Percentiles rank a stretch among this genome's conserved stretches.
phyloP scores from a whole-genome alignment of 64 coral and sea anemone species.

The Stylophora pistillata region DNA sequence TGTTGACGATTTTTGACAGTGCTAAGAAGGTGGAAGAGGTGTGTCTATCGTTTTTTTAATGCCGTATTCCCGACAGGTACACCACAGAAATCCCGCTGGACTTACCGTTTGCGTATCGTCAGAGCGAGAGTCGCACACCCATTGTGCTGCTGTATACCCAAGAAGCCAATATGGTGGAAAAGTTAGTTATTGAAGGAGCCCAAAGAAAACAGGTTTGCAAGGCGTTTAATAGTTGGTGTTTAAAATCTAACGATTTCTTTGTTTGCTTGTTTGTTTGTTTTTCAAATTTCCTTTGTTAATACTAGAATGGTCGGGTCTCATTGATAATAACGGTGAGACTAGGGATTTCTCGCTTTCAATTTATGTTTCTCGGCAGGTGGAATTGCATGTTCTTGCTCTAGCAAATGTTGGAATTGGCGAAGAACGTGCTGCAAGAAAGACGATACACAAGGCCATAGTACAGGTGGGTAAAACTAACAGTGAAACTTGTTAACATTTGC shows the following conservation, averaged over 20 bases:
- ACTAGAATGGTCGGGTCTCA: too few species aligned
- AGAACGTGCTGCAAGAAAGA: constrained; percentile 81
- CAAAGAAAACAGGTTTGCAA: constrained; percentile 84
- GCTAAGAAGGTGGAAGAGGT: background rate
- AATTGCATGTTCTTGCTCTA: constrained; percentile 76
- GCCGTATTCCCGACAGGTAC: constrained; percentile 49
- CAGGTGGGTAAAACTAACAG: constrained; percentile 50
- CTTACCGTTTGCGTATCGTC: constrained; percentile 82
- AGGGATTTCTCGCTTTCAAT: background rate
- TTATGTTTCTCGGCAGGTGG: constrained; percentile 61
- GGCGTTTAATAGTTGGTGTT: background rate
- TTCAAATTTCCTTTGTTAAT: too few species aligned
- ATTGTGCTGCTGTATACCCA: constrained; percentile 84
- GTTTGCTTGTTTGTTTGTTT: too few species aligned
- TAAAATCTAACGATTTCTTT: too few species aligned
- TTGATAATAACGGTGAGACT: too few species aligned
- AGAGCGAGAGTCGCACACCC: constrained; percentile 89
- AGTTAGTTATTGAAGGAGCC: constrained; percentile 72
- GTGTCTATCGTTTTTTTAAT: background rate
- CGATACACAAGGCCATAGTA: constrained; percentile 90
- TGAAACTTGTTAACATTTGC: too few species aligned
- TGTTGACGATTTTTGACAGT: background rate
- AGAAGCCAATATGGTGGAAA: constrained; percentile 94
- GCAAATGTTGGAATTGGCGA: constrained; percentile 66
- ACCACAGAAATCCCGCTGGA: constrained; percentile 84